Evolutionary conservation across 2,888 invertebrate species (phyloP), one percentile per base, ranked within the genome.

Genomic region (Capitulum mitella): DNA sequence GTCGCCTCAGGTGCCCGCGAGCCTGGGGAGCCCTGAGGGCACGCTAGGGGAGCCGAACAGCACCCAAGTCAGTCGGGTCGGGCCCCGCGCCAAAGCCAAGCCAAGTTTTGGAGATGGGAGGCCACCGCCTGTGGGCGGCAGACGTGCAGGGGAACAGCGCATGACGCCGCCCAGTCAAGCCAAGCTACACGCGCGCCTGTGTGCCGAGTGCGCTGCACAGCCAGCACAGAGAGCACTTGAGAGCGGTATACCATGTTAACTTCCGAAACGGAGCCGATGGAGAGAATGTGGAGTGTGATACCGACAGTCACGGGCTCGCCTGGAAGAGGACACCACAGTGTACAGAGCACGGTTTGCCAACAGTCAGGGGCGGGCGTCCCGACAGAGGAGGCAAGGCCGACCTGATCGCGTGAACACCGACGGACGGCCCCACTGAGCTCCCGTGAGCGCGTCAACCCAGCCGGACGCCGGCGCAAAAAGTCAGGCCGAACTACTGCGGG

Each of bases 181-280:
- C 32, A 61, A 61, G 61, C 61, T n/a, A 16, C 32, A 61, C 61
- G 61, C 61, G 16, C 61, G 61, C 61, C n/a, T 14, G 61, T 61
- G 61, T 58, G 58, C 58, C 6, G n/a, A 29, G 58, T n/a, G 58
- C 29, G 61, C 32, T n/a, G 61, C 1, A 61, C 61, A 61, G 61
- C 12, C 14, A 61, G n/a, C 40, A 75, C 46, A 76, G 14, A 43
- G 76, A 76, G 19, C 48, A 19, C 3, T n/a, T 16, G 29, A 75
- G 75, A 70, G 34, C 70, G 70, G 29, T 79, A 64, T 93, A 96
- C 96, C 96, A 96, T 97, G 91, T 95, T 92, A 89, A 96, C 96
- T 92, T 97, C 97, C 89, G 96, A 96, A 89, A 97, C 94, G 88
- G 95, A 95, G 90, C 95, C 95, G 91, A 97, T 97, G 90, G 94